phyloP scores from a whole-genome alignment of 2,113 vertebrate genomes.

The Xiphophorus hellerii region DNA sequence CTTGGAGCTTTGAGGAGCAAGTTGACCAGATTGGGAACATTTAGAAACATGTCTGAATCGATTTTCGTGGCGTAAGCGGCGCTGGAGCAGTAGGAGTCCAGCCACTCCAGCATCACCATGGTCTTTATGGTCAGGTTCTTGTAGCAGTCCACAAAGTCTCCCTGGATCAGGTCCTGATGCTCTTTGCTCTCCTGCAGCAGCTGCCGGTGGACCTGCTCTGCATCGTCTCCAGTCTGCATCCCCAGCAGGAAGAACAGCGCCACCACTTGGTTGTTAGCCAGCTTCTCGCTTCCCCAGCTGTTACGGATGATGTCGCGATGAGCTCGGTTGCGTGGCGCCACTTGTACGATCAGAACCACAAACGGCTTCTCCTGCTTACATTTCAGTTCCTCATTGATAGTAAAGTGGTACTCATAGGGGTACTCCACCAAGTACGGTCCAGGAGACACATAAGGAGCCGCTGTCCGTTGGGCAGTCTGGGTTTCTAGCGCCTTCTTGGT shows the following conservation, averaged over 20 bases:
- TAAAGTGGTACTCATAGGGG: conserved; percentile 68
- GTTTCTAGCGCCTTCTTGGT: not conserved
- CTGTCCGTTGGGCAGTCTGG: not conserved
- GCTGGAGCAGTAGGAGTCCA: conserved; percentile 72
- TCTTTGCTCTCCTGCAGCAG: conserved; percentile 72
- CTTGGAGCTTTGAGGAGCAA: conserved; percentile 24
- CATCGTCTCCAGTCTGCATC: not conserved
- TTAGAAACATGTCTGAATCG: conserved; percentile 83
- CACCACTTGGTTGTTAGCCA: conserved; percentile 52
- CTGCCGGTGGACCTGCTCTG: conserved; percentile 1
- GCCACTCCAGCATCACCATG: conserved; percentile 86
- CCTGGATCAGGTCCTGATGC: conserved; percentile 80
- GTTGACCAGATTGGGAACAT: conserved; percentile 59
- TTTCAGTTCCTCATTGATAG: conserved; percentile 67
- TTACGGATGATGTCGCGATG: conserved; percentile 63
- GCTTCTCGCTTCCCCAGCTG: conserved; percentile 75
- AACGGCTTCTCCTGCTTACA: conserved; percentile 66
- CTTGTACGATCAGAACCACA: conserved; percentile 77
- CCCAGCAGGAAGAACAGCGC: conserved; percentile 77
- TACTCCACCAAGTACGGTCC: conserved; percentile 69
- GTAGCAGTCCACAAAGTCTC: conserved; percentile 85
- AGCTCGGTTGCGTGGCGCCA: conserved; percentile 57
- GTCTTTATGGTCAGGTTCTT: conserved; percentile 85
- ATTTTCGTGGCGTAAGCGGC: conserved; percentile 81
- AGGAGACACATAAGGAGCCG: conserved; percentile 17